A percentile compares a stretch with the other conserved stretches of the same genome.
Conservation (phyloP, 2,888 invertebrate genomes). For the Brachynemurus nebulosus region DNA sequence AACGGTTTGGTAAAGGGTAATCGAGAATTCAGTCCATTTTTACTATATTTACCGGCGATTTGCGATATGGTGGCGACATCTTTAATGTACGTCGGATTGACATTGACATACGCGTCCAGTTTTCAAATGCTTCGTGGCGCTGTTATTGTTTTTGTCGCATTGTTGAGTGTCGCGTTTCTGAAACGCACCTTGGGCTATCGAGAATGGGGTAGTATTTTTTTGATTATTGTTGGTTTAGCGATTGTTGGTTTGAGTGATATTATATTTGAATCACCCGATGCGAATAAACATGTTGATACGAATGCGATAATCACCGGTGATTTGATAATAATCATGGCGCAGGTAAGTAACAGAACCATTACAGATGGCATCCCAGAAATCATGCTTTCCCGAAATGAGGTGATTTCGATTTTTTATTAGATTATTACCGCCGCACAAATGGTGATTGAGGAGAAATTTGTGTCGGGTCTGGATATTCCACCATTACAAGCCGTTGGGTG, state of each 20-base stretch:
- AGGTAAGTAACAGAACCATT: constrained; percentile 27
- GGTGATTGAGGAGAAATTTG: constrained; percentile 89
- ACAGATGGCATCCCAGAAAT: too few species aligned
- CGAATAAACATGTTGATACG: constrained; percentile 32
- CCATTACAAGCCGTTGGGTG: constrained; percentile 86
- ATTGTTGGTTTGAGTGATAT: constrained; percentile 66
- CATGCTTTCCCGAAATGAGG: not conserved
- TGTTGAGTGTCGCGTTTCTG: constrained; percentile 73
- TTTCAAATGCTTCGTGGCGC: constrained; percentile 93
- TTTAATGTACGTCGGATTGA: constrained; percentile 81
- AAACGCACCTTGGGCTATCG: constrained; percentile 44
- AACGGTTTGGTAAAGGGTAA: constrained; percentile 53
- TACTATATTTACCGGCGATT: constrained; percentile 74
- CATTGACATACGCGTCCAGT: constrained; percentile 82
- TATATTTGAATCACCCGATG: constrained; percentile 30
- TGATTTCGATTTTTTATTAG: constrained; percentile 28
- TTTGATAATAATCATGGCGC: constrained; percentile 56
- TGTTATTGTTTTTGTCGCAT: constrained; percentile 77
- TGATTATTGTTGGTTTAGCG: constrained; percentile 54
- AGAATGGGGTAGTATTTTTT: constrained; percentile 65
- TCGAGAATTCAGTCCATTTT: constrained; percentile 61
- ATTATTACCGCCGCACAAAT: constrained; percentile 81
- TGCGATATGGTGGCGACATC: constrained; percentile 84
- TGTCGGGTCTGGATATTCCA: constrained; percentile 71
- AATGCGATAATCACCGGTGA: constrained; percentile 76